A percentile compares a stretch with the other conserved stretches of the same genome.
phyloP scores from a whole-genome alignment of 2,888 invertebrate species.

The Brachyopa scutellaris region DNA sequence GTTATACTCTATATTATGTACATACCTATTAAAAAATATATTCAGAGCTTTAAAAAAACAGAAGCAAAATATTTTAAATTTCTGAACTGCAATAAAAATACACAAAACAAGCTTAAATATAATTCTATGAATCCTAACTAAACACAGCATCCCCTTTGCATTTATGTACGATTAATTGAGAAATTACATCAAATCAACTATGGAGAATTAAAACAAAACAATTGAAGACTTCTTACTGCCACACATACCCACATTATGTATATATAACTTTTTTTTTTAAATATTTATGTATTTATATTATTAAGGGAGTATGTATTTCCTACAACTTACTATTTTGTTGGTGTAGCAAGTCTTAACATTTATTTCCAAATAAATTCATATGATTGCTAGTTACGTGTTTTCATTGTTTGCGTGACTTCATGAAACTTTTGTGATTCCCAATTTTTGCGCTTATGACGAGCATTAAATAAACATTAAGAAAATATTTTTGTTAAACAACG shows the following conservation, averaged over 20 bases:
- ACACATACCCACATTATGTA: neutral
- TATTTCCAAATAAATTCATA: neutral
- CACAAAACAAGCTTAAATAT: neutral
- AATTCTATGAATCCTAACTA: neutral
- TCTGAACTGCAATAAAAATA: neutral
- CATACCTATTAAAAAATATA: neutral
- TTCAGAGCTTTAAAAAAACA: neutral
- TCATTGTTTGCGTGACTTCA: slow-evolving; percentile 6
- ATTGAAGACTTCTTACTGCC: slow-evolving; percentile 21
- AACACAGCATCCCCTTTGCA: neutral
- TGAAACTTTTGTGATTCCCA: slow-evolving; percentile 12
- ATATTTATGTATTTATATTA: neutral
- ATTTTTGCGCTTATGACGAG: slow-evolving; percentile 20
- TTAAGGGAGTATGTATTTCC: neutral
- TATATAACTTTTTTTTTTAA: neutral
- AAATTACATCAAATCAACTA: slow-evolving; percentile 2
- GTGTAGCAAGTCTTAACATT: slow-evolving; percentile 1
- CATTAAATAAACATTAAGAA: slow-evolving; percentile 9
- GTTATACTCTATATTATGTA: neutral
- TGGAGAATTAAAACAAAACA: neutral
- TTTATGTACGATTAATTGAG: neutral
- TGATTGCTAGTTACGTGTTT: neutral
- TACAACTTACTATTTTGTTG: neutral
- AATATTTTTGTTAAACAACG: slow-evolving; percentile 16
- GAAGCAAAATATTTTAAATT: slow-evolving; percentile 5